phyloP scores from a whole-genome alignment of 2,888 invertebrate species.

The Heliconius aoede region DNA sequence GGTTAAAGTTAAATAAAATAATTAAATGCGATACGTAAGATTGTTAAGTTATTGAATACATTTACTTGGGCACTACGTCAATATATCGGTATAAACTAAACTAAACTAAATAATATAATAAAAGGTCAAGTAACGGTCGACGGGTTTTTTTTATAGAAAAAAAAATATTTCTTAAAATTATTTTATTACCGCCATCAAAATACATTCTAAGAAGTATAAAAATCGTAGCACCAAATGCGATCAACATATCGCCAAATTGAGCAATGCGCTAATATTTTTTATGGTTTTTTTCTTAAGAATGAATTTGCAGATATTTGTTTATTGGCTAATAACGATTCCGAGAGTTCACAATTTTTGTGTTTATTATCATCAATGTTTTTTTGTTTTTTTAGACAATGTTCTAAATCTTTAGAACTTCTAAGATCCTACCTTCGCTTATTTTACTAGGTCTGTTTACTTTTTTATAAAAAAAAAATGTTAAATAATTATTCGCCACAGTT shows the following conservation, averaged over 20 bases:
- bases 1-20: too few relatives aligned
- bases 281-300: constrained; percentile 1
- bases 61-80: not conserved
- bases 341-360: not conserved
- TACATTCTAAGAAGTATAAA: constrained; percentile 36
- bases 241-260: constrained; percentile 21
- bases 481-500: not conserved
- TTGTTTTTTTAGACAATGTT: not conserved
- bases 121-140: constrained; percentile 5
- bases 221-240: constrained; percentile 26
- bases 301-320: constrained; percentile 26
- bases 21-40: too few relatives aligned
- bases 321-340: not conserved
- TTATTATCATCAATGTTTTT: not conserved
- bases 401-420: not conserved
- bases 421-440: not conserved
- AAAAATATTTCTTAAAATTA: constrained; percentile 2
- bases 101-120: not conserved
- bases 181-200: constrained; percentile 26
- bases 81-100: not conserved
- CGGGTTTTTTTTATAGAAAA: not conserved
- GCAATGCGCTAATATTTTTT: constrained; percentile 3
- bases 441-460: not conserved
- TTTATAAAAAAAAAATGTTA: not conserved
- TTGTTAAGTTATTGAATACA: too few relatives aligned